A percentile compares a stretch with the other conserved stretches of the same genome.
These are phyloP conservation scores for Drosophila fulvimacula DNA, from an alignment of 2,888 invertebrate genomes.

Conservation along the genomic window DNA sequence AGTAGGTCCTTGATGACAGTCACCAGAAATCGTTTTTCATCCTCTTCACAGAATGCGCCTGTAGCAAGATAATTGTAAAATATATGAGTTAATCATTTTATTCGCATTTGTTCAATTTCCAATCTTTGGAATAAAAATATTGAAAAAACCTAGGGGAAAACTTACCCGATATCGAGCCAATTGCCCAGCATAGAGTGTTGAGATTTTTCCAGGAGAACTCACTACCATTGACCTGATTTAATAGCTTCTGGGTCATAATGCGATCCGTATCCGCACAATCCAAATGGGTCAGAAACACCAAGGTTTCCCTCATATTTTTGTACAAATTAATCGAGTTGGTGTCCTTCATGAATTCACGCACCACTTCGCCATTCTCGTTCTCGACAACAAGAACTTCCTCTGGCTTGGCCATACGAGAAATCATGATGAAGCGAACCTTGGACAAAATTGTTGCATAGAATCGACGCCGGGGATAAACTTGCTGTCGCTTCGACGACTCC, in stretches of 20 bases:
- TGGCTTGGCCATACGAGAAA: slow-evolving; percentile 99
- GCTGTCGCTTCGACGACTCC: slow-evolving; percentile 81
- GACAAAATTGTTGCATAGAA: slow-evolving; percentile 93
- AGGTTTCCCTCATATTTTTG: slow-evolving; percentile 99
- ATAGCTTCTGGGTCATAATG: slow-evolving; percentile 99
- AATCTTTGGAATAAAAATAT: too few relatives aligned
- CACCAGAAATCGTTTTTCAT: slow-evolving; percentile 99
- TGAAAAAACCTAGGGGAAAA: too few relatives aligned
- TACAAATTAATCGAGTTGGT: slow-evolving; percentile 99
- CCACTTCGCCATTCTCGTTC: slow-evolving; percentile 99
- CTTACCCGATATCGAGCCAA: slow-evolving; percentile 97
- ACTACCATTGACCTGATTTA: slow-evolving; percentile 98
- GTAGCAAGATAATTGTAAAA: background rate
- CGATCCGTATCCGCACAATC: slow-evolving; percentile 98
- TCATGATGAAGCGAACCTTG: slow-evolving; percentile 98
- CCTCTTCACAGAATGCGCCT: slow-evolving; percentile 98
- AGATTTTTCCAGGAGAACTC: slow-evolving; percentile 99
- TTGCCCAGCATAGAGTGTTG: slow-evolving; percentile 99
- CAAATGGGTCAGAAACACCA: slow-evolving; percentile 99
- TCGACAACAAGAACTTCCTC: slow-evolving; percentile 99
- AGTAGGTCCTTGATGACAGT: slow-evolving; percentile 99
- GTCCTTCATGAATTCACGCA: slow-evolving; percentile 99
- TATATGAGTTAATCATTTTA: background rate
- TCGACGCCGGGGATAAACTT: slow-evolving; percentile 87
- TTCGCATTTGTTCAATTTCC: background rate